These are phyloP conservation scores for Drosophila ananassae DNA, from an alignment of 1,140 invertebrate species.

Conservation along the genomic window DNA sequence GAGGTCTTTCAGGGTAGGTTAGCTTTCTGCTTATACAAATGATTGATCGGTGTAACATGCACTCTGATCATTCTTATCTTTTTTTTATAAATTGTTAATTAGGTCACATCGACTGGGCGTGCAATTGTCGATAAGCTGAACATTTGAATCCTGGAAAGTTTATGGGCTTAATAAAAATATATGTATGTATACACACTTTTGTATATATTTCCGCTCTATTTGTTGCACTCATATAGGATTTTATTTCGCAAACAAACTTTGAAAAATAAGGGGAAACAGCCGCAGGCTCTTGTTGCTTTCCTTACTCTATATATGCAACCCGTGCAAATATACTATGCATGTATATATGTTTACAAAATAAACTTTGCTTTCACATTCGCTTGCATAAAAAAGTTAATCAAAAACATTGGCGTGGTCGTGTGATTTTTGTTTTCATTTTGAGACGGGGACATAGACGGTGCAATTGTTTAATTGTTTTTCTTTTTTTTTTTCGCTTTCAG, in stretches of 20 bases:
- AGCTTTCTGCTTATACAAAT: not conserved
- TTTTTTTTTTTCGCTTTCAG: conserved; percentile 9
- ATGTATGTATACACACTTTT: conserved; percentile 16
- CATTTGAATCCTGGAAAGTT: not conserved
- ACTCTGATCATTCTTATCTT: not conserved
- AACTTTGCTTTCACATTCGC: conserved; percentile 78
- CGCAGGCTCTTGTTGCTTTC: conserved; percentile 33
- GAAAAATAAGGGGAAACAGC: conserved; percentile 17
- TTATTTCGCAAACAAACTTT: conserved; percentile 27
- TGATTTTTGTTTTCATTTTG: conserved; percentile 23
- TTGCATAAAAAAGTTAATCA: conserved; percentile 75
- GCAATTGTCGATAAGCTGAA: conserved; percentile 3
- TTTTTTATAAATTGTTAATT: too few species aligned
- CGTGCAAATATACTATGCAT: conserved; percentile 63
- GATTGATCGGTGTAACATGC: not conserved
- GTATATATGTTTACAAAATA: conserved; percentile 75
- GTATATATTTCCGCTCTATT: conserved; percentile 17
- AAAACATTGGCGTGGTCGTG: conserved; percentile 62
- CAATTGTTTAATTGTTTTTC: conserved; percentile 40
- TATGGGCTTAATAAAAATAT: conserved; percentile 33
- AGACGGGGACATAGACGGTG: conserved; percentile 73
- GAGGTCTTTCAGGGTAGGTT: not conserved
- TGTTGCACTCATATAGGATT: conserved; percentile 21
- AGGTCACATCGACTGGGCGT: conserved; percentile 13
- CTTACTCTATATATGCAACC: conserved; percentile 45